phyloP scores from a whole-genome alignment of 2,888 invertebrate species.

The Drosophila austrosaltans region DNA sequence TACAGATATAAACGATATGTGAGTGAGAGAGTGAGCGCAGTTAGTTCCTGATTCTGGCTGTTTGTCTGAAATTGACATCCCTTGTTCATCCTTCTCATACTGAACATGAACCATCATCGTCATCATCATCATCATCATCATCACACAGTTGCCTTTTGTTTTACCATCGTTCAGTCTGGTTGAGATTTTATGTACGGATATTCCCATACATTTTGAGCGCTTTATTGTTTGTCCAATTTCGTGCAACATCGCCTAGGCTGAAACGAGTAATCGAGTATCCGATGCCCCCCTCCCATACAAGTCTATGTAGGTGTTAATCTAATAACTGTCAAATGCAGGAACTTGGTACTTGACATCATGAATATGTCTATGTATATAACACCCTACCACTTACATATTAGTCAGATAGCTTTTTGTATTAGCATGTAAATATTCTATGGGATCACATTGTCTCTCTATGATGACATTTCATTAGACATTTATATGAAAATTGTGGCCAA shows the following conservation, averaged over 20 bases:
- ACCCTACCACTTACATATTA: slow-evolving; percentile 25
- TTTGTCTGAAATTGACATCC: slow-evolving; percentile 78
- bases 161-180: slow-evolving; percentile 53
- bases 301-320: slow-evolving; percentile 71
- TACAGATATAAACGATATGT: slow-evolving; percentile 21
- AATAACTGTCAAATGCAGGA: slow-evolving; percentile 77
- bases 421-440: slow-evolving; percentile 43
- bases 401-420: slow-evolving; percentile 8
- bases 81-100: slow-evolving; percentile 48
- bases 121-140: neutral
- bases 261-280: slow-evolving; percentile 62
- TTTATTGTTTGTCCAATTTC: slow-evolving; percentile 74
- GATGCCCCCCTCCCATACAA: slow-evolving; percentile 22
- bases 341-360: slow-evolving; percentile 46
- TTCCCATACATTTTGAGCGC: slow-evolving; percentile 73
- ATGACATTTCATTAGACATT: neutral
- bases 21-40: neutral
- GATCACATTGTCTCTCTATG: neutral
- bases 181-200: slow-evolving; percentile 67
- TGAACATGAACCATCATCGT: slow-evolving; percentile 2
- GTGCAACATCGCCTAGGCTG: slow-evolving; percentile 51
- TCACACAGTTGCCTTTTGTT: slow-evolving; percentile 49
- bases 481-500: slow-evolving; percentile 15
- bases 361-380: slow-evolving; percentile 29
- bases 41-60: slow-evolving; percentile 47